Evolutionary conservation across 2,888 invertebrate genomes (phyloP).

Genomic region (Cheilosia impressa): DNA sequence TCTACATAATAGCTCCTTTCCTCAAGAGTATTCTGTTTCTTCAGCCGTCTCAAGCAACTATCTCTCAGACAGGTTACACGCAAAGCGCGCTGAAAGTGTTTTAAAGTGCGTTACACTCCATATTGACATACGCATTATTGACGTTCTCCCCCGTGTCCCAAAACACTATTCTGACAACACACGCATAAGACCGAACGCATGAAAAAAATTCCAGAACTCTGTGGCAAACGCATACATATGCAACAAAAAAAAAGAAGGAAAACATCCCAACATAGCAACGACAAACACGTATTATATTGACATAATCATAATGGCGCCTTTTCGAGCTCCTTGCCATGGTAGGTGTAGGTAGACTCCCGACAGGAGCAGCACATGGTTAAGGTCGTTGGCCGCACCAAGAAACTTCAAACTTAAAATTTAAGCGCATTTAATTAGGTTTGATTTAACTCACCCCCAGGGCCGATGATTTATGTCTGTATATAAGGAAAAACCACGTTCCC

Average conservation of each 20-base stretch:
- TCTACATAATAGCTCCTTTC: background rate
- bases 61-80: conserved; percentile 13
- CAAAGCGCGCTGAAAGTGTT: background rate
- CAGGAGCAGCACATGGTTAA: conserved; percentile 78
- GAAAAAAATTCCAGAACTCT: conserved; percentile 4
- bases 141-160: conserved; percentile 8
- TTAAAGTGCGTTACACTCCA: conserved; percentile 7
- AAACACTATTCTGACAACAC: background rate
- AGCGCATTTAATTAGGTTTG: conserved; percentile 68
- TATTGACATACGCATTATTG: conserved; percentile 64
- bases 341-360: conserved; percentile 10
- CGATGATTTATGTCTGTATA: conserved; percentile 44
- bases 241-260: conserved; percentile 46
- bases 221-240: conserved; percentile 47
- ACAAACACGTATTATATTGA: conserved; percentile 51
- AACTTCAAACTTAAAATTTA: conserved; percentile 79
- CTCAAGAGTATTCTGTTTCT: conserved; percentile 11
- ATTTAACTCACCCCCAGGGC: conserved; percentile 44
- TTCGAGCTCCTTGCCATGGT: conserved; percentile 27
- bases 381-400: conserved; percentile 82
- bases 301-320: conserved; percentile 62
- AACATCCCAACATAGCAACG: conserved; percentile 32
- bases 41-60: conserved; percentile 37
- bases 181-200: conserved; percentile 15
- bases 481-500: conserved; percentile 34